A percentile compares a stretch with the other conserved stretches of the same genome.
These are phyloP conservation scores for Diglossa cyanea DNA, from an alignment of 2,797 vertebrate genomes.

Conservation along the genomic window DNA sequence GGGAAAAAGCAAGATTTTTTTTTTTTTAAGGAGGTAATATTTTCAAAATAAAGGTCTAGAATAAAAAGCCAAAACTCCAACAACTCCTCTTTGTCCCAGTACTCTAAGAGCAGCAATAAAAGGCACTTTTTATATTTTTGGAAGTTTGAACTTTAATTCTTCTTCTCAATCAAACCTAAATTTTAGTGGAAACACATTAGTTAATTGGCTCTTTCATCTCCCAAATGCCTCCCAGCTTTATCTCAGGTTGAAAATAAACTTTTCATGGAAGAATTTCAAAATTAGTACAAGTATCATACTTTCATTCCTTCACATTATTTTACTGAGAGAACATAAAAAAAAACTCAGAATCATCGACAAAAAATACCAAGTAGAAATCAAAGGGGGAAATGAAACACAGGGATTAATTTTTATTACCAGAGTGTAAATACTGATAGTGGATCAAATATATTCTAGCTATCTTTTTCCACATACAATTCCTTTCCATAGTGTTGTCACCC, in stretches of 20 bases:
- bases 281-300: not conserved
- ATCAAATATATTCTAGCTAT: not conserved
- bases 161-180: not conserved
- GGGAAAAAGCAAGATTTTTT: fast-evolving
- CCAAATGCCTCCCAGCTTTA: not conserved
- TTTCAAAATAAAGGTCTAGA: not conserved
- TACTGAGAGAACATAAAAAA: not conserved
- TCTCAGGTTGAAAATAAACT: not conserved
- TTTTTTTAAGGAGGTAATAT: not conserved
- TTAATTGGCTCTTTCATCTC: not conserved
- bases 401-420: not conserved
- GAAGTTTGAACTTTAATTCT: not conserved
- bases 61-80: not conserved
- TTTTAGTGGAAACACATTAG: not conserved
- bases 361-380: not conserved
- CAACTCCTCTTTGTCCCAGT: not conserved
- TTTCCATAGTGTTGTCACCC: not conserved
- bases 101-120: not conserved
- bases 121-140: not conserved
- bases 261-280: not conserved
- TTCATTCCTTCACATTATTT: not conserved
- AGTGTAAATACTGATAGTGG: not conserved
- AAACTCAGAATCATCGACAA: not conserved
- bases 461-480: not conserved
- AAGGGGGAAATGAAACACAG: not conserved